phyloP scores from a whole-genome alignment of 2,797 vertebrate species.

The Labroides dimidiatus region DNA sequence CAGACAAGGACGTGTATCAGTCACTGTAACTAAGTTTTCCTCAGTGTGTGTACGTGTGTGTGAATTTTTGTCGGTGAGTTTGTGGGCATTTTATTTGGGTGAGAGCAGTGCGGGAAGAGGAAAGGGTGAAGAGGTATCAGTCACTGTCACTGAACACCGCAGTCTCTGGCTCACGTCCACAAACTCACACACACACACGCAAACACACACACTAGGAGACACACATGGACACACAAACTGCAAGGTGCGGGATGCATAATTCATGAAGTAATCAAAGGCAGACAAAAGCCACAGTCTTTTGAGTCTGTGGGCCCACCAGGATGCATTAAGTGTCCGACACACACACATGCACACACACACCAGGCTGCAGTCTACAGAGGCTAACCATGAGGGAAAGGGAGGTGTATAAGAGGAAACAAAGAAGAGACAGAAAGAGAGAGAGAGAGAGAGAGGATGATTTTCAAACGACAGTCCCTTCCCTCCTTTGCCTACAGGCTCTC shows the following conservation, averaged over 20 bases:
- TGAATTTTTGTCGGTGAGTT: constrained; percentile 15
- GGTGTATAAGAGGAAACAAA: constrained; percentile 47
- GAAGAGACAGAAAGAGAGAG: constrained; percentile 6
- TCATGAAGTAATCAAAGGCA: constrained; percentile 75
- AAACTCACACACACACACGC: constrained; percentile 31
- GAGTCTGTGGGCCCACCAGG: constrained; percentile 59
- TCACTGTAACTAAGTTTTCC: constrained; percentile 37
- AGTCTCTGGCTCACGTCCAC: constrained; percentile 68
- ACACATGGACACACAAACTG: constrained; percentile 44
- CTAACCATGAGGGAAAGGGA: constrained; percentile 28
- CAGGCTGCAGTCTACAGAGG: constrained; percentile 45
- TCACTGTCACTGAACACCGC: constrained; percentile 75
- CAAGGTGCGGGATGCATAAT: constrained; percentile 73
- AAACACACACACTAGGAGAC: constrained; percentile 26
- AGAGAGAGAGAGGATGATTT: constrained; percentile 34
- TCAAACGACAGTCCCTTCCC: constrained; percentile 61
- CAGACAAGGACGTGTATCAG: constrained; percentile 56
- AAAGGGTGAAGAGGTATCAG: constrained; percentile 71
- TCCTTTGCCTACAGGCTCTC: constrained; percentile 54
- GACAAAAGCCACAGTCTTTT: constrained; percentile 64
- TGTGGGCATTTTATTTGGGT: constrained; percentile 15
- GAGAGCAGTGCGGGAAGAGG: constrained; percentile 14
- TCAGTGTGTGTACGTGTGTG: constrained; percentile 5
- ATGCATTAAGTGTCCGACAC: constrained; percentile 34
- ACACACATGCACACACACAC: constrained; percentile 34